phyloP scores from a whole-genome alignment of 2,113 vertebrate species.

The Fulmarus glacialis region DNA sequence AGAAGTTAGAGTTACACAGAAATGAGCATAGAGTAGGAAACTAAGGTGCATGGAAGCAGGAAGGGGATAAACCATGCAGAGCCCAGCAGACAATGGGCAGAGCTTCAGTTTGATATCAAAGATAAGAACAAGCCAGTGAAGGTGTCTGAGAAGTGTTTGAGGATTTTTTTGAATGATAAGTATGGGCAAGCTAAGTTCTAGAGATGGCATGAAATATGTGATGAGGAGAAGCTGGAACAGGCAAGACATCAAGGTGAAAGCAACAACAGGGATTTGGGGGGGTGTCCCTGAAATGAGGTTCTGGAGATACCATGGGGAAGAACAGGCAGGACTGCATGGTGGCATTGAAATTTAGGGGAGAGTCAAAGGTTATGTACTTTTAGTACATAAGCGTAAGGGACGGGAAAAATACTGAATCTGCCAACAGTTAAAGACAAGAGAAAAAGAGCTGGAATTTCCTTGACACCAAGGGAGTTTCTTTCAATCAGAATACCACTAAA shows the following conservation, averaged over 20 bases:
- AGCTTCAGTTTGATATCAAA: not conserved
- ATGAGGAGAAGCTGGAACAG: not conserved
- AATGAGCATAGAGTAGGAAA: not conserved
- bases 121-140: not conserved
- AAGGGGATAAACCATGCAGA: not conserved
- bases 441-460: not conserved
- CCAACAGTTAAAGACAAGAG: not conserved
- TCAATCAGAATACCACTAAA: not conserved
- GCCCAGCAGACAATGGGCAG: not conserved
- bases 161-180: not conserved
- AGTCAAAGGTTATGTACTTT: not conserved
- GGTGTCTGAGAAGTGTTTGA: not conserved
- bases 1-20: not conserved
- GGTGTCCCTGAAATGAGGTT: not conserved
- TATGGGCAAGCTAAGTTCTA: not conserved
- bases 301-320: not conserved
- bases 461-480: slow-evolving; percentile 19
- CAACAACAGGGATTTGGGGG: not conserved
- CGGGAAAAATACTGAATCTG: not conserved
- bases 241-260: not conserved
- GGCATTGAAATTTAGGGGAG: not conserved
- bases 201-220: not conserved
- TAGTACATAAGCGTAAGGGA: not conserved
- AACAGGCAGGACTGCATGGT: not conserved
- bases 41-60: not conserved